Evolutionary conservation across 2,113 vertebrate genomes (phyloP).

Genomic region (Myrmecophaga tridactyla): DNA sequence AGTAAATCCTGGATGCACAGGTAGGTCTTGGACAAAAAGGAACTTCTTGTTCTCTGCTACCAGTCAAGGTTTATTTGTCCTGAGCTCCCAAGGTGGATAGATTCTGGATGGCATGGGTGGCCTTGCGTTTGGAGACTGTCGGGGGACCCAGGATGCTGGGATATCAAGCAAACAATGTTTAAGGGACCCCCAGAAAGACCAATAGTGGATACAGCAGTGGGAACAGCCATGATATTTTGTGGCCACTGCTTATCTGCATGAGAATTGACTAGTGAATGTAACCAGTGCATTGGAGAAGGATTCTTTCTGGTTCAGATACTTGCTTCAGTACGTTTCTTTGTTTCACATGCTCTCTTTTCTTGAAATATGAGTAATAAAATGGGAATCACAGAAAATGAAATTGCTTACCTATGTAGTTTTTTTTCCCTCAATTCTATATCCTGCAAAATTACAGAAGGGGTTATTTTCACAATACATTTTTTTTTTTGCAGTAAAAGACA

Average conservation of each 20-base stretch:
- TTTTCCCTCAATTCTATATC: conserved; percentile 9
- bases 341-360: neutral
- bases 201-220: neutral
- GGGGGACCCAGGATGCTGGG: accelerated
- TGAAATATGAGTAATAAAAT: conserved; percentile 22
- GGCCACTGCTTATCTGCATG: neutral
- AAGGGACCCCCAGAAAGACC: neutral
- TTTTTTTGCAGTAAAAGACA: neutral
- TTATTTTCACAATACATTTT: conserved; percentile 53
- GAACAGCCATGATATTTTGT: neutral
- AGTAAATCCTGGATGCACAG: neutral
- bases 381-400: conserved; percentile 30
- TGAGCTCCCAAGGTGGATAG: neutral
- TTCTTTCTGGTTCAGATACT: accelerated
- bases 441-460: conserved; percentile 52
- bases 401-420: conserved; percentile 54
- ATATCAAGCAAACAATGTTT: neutral
- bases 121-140: neutral
- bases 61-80: neutral
- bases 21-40: neutral
- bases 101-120: neutral
- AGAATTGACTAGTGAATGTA: neutral
- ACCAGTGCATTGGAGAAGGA: too few relatives aligned
- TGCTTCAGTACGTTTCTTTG: neutral
- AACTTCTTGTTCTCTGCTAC: neutral